Base-by-base conservation (phyloP, 2,113 vertebrate genomes). In the Copsychus sechellarum region DNA sequence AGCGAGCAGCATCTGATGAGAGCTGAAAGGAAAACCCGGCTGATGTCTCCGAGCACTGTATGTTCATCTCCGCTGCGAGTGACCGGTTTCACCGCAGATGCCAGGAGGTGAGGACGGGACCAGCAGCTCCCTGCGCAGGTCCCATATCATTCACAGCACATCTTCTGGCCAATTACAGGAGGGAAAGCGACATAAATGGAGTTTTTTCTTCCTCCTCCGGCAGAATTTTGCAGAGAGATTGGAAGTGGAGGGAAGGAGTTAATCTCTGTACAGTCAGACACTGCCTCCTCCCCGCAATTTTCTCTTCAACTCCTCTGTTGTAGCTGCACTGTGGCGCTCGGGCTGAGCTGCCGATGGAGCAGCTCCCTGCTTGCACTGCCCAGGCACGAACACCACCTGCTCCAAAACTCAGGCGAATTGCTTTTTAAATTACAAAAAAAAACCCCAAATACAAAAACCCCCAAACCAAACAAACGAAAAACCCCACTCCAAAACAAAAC, bases 211-310 rank as follows among this genome's bases (percentile, higher is more conserved):
- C 20, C 15, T 16, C 6, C 31, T 56, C 65, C 18, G 58, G 33
- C 58, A 48, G 67, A 48, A 25, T 42, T 88, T 67, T 66, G 60
- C 69, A 12, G 77, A n/a, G 76, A 51, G 43, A 40, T 61, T 50
- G 50, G 70, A 56, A 57, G 23, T 14, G 79, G 28, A 79, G 40
- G 66, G 67, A 96, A 92, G 74, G 81, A 96, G 85, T 90, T 94
- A 81, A 93, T 60, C 25, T 61, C 67, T 67, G 47, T 56, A 62
- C 86, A 80, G 65, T 42, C 67, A 76, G 62, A 2, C 43, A 7
- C 1, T 74, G 81, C 62, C 64, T 90, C 82, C 93, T 83, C 82
- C 66, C 67, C 4, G 7, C 78, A 82, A 6, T 80, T 90, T 90
- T 71, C 69, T 74, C 56, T 24, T 43, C 8, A 5, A 26, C 47